These are phyloP conservation scores for Eumerus sabulonum DNA, from an alignment of 2,888 invertebrate genomes.

Conservation along the genomic window DNA sequence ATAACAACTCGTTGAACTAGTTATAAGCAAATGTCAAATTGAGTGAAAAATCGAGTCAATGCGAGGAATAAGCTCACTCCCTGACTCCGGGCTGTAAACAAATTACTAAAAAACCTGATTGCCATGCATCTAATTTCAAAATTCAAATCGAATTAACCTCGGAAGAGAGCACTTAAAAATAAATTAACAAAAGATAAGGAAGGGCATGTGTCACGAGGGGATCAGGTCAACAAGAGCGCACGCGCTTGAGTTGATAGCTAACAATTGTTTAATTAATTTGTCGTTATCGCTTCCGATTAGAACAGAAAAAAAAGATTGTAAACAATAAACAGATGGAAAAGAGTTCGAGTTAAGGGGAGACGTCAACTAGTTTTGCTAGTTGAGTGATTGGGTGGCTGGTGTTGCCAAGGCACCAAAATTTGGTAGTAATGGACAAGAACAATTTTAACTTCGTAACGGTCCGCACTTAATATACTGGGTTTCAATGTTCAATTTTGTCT, in stretches of 20 bases:
- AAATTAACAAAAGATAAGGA: neutral
- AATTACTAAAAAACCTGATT: slow-evolving; percentile 3
- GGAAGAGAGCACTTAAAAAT: slow-evolving; percentile 27
- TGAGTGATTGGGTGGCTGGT: neutral
- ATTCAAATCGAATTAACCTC: neutral
- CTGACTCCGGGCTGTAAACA: slow-evolving; percentile 1
- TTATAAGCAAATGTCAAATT: too few relatives aligned
- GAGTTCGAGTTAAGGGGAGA: neutral
- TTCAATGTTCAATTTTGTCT: too few relatives aligned
- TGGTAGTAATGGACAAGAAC: too few relatives aligned
- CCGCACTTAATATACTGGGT: too few relatives aligned
- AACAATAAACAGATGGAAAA: slow-evolving; percentile 39
- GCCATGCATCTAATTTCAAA: slow-evolving; percentile 15
- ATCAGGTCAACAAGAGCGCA: too few relatives aligned
- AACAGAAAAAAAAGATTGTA: slow-evolving; percentile 16
- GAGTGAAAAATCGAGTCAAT: too few relatives aligned
- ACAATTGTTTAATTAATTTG: too few relatives aligned
- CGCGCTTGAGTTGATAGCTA: too few relatives aligned
- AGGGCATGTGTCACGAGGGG: too few relatives aligned
- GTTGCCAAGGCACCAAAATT: slow-evolving; percentile 8
- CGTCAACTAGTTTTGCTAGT: neutral
- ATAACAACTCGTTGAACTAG: too few relatives aligned
- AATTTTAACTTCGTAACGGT: too few relatives aligned
- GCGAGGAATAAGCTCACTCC: neutral
- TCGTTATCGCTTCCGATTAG: neutral